phyloP scores from a whole-genome alignment of 2,113 vertebrate species.

The Eretmochelys imbricata region DNA sequence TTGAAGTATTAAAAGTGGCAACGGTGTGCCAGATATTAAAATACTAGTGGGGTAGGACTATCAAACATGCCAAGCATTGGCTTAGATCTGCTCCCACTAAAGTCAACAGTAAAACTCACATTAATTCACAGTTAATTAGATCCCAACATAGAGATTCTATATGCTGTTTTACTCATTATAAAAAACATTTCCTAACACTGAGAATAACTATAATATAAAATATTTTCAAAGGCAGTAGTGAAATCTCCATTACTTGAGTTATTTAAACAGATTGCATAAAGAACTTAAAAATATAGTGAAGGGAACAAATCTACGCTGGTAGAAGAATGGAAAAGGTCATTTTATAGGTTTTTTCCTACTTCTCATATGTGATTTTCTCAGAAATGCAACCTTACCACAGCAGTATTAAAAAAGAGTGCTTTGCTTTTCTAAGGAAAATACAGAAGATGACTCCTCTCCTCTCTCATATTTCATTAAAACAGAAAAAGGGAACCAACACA shows the following conservation, averaged over 20 bases:
- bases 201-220: not conserved
- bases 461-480: not conserved
- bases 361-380: not conserved
- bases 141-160: not conserved
- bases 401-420: not conserved
- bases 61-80: not conserved
- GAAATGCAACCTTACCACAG: not conserved
- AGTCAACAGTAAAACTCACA: not conserved
- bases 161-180: not conserved
- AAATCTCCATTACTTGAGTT: not conserved
- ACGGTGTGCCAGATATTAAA: not conserved
- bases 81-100: not conserved
- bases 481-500: not conserved
- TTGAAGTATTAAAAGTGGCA: not conserved
- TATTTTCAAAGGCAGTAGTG: not conserved
- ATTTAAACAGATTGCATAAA: not conserved
- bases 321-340: not conserved
- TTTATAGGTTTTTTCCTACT: not conserved
- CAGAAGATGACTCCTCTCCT: not conserved
- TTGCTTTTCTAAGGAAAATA: not conserved
- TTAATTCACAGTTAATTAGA: not conserved
- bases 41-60: not conserved
- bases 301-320: not conserved
- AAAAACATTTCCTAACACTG: not conserved
- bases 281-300: not conserved